Evolutionary conservation across 1,140 invertebrate genomes (phyloP), one percentile per base, ranked within the genome.

Genomic region (Notospermus geniculatus): DNA sequence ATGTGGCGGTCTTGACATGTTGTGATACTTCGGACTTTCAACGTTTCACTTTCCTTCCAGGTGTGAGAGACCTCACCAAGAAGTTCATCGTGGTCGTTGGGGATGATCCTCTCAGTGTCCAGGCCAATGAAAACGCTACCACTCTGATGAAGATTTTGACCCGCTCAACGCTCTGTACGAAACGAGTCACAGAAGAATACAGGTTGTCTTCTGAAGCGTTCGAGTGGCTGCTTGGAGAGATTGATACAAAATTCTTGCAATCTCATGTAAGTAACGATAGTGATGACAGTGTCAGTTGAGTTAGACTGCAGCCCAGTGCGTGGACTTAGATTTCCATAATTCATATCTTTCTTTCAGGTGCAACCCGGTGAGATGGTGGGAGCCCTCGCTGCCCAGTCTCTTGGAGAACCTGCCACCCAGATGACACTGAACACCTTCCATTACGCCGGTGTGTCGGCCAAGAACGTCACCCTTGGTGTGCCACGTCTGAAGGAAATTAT

Each of bases 391-490:
- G 97, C 97, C 5, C 97, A 99, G 81, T 96, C 92, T 73, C 87
- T 99, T 27, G 97, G 97, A 70, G 97, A 99, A 80, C 97, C 97
- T 17, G 97, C 97, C 62, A 99, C 97, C 65, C 97, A 99, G 85
- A 99, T 99, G 97, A 99, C 97, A 81, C 82, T 99, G 73, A 99
- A 99, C 83, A 99, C 97, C 86, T 99, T 99, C 89, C 97, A 99
- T 86, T 99, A 98, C 83, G 97, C 97, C 84, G 97, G 97, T 87
- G 97, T 99, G 64, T 99, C 97, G 0, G 98, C 97, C 4, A 99
- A 99, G 83, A 99, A 99, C 84, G 97, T 99, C 84, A 99, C 97
- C 0, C 88, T 99, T 45, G 97, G 97, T 87, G 97, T 99, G 59
- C 97, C 97, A 0, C 86, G 95, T 69, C 68, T 84, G 28, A 88